Evolutionary conservation across 2,113 vertebrate species (phyloP).

Genomic region (Genyomyrus donnyi): DNA sequence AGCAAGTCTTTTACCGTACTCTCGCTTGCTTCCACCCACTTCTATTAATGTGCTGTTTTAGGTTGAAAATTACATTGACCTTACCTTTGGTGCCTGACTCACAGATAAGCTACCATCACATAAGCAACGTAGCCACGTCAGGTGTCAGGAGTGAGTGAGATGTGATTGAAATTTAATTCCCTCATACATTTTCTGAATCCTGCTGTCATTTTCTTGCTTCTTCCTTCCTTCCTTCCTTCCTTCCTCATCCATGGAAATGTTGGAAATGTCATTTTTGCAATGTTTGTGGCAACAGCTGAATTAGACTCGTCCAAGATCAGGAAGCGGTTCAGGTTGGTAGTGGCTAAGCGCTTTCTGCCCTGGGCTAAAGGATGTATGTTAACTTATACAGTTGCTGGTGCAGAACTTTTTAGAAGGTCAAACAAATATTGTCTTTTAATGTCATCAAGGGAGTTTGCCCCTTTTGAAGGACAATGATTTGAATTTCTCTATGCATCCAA

Average conservation of each 20-base stretch:
- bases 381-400: neutral
- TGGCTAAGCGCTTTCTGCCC: neutral
- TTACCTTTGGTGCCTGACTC: neutral
- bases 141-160: neutral
- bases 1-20: neutral
- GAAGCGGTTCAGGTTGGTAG: neutral
- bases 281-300: neutral
- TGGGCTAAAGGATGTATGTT: neutral
- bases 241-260: neutral
- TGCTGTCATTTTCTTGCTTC: neutral
- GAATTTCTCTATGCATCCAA: too few species aligned
- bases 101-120: neutral
- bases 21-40: neutral
- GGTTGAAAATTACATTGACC: neutral
- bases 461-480: too few species aligned
- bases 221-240: neutral
- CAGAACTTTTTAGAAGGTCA: neutral
- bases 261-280: neutral
- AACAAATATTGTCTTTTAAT: neutral
- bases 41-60: neutral
- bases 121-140: neutral
- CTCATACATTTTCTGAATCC: neutral
- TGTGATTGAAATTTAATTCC: neutral
- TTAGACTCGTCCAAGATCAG: neutral
- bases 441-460: neutral